Conservation (phyloP, 2,797 vertebrate genomes). For the Melanotaenia boesemani region DNA sequence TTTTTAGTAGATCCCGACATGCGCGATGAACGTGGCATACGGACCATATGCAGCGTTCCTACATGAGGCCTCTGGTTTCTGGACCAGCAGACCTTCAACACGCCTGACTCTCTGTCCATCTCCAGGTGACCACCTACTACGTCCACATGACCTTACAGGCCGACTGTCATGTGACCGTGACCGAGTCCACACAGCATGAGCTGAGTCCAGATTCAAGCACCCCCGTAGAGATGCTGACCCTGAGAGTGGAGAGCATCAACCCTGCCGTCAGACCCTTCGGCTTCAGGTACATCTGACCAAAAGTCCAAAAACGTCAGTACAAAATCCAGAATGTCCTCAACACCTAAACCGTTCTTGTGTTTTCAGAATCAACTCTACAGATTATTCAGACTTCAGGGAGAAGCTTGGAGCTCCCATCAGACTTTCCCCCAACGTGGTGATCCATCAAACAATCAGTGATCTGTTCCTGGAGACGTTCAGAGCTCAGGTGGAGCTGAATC, state of each 20-base stretch:
- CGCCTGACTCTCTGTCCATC: neutral
- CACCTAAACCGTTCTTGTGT: neutral
- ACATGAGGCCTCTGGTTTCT: no score
- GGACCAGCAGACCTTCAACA: no score
- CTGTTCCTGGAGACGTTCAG: constrained; percentile 95
- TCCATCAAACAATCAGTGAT: constrained; percentile 93
- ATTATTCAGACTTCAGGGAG: constrained; percentile 91
- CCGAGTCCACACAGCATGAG: constrained; percentile 89
- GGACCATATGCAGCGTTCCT: no score
- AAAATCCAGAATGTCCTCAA: neutral
- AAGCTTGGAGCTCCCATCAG: constrained; percentile 92
- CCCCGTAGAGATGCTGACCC: constrained; percentile 91
- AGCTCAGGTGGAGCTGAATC: constrained; percentile 89
- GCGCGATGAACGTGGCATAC: no score
- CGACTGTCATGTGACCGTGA: constrained; percentile 90
- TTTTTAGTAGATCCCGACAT: no score
- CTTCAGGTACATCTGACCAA: constrained; percentile 82
- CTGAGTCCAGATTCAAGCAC: constrained; percentile 87
- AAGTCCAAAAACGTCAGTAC: no score
- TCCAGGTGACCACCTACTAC: constrained; percentile 88
- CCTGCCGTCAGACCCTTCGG: constrained; percentile 85
- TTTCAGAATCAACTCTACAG: constrained; percentile 89
- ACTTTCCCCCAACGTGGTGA: constrained; percentile 91
- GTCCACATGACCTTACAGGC: constrained; percentile 89
- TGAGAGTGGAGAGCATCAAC: constrained; percentile 88